Base-by-base conservation (phyloP, 2,888 invertebrate species). In the Leptopterna dolabrata region DNA sequence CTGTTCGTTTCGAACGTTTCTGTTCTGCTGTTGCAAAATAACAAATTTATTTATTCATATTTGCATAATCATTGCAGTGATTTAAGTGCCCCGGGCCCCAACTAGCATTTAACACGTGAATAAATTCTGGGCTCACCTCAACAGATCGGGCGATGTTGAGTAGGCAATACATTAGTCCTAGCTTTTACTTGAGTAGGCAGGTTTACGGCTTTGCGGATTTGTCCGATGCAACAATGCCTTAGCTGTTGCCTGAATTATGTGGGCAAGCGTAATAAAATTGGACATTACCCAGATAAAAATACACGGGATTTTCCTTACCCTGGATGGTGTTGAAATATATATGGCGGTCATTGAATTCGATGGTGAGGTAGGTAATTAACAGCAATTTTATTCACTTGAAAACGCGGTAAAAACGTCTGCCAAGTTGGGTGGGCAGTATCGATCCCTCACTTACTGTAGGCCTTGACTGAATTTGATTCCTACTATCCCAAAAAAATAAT, bases 101-200 rank as follows among this genome's bases (percentile, higher is more conserved):
- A 63, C 63, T 63, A 19, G 24, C 63, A 63, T 63, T 63, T 63
- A 24, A 63, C 63, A 63, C 9, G 63, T n/a, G 24, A 63, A 63
- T 63, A 63, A 63, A 63, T 63, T 63, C 63, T 24, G 63, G 63
- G 63, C 63, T 63, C 63, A 63, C 63, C 63, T 63, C 63, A 63
- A 63, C 63, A 63, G 63, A 63, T 63, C 63, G 9, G 24, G 63
- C 63, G 63, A 24, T 63, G 63, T 63, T 63, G 63, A 63, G 19
- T 63, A 63, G 63, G 63, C 19, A 63, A 63, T 73, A 73, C 73
- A 73, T 73, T 73, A 73, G 73, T 73, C 36, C 41, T 36, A 73
- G 41, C 36, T 41, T 73, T 73, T 36, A 73, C 73, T 36, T 73
- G 73, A 73, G 73, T 73, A 73, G 73, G 73, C 73, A 36, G 73